Evolutionary conservation across 2,113 vertebrate genomes (phyloP), one percentile per base, ranked within the genome.

Genomic region (Propithecus coquereli): DNA sequence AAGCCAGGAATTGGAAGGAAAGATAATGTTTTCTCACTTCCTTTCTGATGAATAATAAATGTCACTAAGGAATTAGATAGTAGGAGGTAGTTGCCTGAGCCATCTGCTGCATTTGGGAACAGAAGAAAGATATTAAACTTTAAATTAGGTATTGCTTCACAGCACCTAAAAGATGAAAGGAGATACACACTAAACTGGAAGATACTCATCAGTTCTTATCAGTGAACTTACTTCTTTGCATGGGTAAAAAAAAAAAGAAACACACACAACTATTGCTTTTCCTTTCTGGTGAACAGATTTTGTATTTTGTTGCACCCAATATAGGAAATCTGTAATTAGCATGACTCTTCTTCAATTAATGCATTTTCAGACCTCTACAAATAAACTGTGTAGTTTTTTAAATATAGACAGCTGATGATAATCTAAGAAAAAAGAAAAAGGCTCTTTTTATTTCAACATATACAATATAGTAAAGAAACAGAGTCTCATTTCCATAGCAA

Each of bases 41-140:
- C 98, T 98, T 98, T 98, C 98, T 98, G 97, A 98, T 98, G 98
- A 99, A 99, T 99, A 98, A 99, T 98, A 98, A 98, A 98, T 98
- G 98, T 97, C 98, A 98, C 98, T 92, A 97, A 98, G 98, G 98
- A 98, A 98, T 98, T 98, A 94, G 77, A 97, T 98, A 97, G 97
- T 98, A 98, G 98, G 98, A 98, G 98, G 98, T 94, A 96, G 98
- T 97, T 63, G 40, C 91, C 85, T 96, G 89, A 95, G 96, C 98
- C 98, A 98, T 98, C 98, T 98, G 98, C 98, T 98, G 45, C 25
- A 11, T 91, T 89, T 85, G 97, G 93, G 92, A 98, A 97, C 86
- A 97, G 98, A 98, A 98, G 96, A 98, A 97, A 98, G 90, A 98
- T 87, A 98, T 97, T 98, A 98, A 98, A 98, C 89, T 98, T 98